These are phyloP conservation scores for Naso thynnoides DNA, from an alignment of 2,797 vertebrate species.

Conservation along the genomic window DNA sequence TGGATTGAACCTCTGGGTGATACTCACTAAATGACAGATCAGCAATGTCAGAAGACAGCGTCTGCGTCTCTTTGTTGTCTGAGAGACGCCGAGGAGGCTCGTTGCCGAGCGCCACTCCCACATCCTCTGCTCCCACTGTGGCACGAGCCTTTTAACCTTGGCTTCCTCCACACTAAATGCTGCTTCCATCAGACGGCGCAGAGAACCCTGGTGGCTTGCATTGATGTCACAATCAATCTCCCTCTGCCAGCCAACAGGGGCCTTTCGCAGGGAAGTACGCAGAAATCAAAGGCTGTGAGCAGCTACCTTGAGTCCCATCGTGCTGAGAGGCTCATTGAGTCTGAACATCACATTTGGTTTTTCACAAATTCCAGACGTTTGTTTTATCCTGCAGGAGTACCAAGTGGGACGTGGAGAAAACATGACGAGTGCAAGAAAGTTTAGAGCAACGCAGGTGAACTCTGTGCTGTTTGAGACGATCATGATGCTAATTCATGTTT, in stretches of 20 bases:
- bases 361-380: conserved; percentile 9
- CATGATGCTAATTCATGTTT: not conserved
- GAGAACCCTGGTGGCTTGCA: conserved; percentile 56
- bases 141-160: conserved; percentile 72
- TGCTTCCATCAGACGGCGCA: conserved; percentile 61
- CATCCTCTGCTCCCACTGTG: conserved; percentile 57
- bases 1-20: conserved; percentile 41
- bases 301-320: conserved; percentile 29
- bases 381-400: conserved; percentile 18
- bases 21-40: conserved; percentile 52
- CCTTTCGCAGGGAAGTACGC: conserved; percentile 17
- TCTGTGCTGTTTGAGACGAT: not conserved
- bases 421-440: not conserved
- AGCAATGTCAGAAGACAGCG: conserved; percentile 47
- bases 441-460: not conserved
- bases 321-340: conserved; percentile 33
- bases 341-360: conserved; percentile 22
- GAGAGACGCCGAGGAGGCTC: conserved; percentile 46
- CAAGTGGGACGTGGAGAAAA: conserved; percentile 20
- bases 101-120: conserved; percentile 53
- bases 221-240: conserved; percentile 72
- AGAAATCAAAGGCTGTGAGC: conserved; percentile 57
- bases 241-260: conserved; percentile 45
- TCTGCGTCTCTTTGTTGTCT: conserved; percentile 58
- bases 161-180: conserved; percentile 57